Percentiles rank a stretch among this genome's conserved stretches.
These are phyloP conservation scores for Eudyptes chrysolophus DNA, from an alignment of 2,113 vertebrate species.

Conservation along the genomic window DNA sequence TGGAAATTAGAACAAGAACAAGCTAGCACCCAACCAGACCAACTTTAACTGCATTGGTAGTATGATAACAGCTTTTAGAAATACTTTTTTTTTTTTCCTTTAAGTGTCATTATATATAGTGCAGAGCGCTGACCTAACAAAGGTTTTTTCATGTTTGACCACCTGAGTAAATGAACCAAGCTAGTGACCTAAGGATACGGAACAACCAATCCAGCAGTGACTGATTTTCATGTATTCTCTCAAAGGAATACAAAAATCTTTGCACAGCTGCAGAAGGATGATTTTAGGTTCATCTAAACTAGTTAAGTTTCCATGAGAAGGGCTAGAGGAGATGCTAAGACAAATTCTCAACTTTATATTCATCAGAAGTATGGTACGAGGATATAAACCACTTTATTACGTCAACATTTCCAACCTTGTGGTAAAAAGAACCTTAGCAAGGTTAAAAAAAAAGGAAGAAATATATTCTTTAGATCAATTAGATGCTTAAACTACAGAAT, in stretches of 20 bases:
- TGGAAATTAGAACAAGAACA: background rate
- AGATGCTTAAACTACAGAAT: background rate
- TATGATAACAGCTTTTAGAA: background rate
- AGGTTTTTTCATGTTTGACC: background rate
- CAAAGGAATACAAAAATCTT: background rate
- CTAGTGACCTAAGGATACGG: background rate
- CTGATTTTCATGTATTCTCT: background rate
- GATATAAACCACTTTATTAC: background rate
- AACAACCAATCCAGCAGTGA: background rate
- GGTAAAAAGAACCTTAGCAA: background rate
- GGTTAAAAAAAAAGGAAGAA: background rate
- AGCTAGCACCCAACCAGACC: background rate
- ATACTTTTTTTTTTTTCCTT: background rate
- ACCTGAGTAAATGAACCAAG: background rate
- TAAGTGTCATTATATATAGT: background rate
- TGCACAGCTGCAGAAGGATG: background rate
- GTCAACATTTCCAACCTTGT: background rate
- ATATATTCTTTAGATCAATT: background rate
- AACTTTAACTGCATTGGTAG: background rate
- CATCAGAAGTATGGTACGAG: background rate
- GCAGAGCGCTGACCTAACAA: background rate
- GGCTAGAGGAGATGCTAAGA: background rate
- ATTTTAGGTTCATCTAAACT: background rate
- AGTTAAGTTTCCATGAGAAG: background rate
- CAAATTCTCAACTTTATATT: background rate